Conservation (phyloP, 2,113 vertebrate species). For the Amazona vittata region DNA sequence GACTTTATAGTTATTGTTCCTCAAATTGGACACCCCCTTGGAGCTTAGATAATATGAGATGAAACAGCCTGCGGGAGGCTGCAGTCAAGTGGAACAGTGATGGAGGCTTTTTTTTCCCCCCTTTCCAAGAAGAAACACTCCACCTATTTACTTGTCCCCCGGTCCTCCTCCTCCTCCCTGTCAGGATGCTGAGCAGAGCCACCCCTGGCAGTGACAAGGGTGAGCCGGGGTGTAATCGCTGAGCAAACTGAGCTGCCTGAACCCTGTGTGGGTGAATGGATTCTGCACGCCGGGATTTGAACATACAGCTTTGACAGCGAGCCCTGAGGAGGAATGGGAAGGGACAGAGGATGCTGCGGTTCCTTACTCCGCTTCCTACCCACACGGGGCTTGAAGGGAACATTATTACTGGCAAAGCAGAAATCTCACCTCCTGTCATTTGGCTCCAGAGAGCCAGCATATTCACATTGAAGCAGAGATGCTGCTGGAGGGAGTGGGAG, state of each 20-base stretch:
- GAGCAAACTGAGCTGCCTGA: neutral
- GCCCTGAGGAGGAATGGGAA: neutral
- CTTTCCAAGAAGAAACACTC: neutral
- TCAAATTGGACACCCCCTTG: slow-evolving; percentile 68
- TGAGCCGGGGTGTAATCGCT: neutral
- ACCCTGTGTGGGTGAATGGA: accelerated
- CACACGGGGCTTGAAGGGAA: neutral
- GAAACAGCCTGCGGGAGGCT: slow-evolving; percentile 62
- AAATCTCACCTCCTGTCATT: slow-evolving; percentile 16
- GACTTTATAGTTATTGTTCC: slow-evolving; percentile 70
- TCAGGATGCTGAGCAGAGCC: neutral
- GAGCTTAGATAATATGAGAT: slow-evolving; percentile 66
- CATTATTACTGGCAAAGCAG: neutral
- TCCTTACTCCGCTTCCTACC: neutral
- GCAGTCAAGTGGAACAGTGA: slow-evolving; percentile 40
- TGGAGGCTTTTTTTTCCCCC: neutral
- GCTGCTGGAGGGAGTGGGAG: neutral
- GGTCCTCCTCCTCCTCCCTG: neutral
- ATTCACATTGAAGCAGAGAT: neutral
- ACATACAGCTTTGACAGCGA: neutral
- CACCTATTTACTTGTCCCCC: neutral
- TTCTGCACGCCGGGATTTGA: neutral
- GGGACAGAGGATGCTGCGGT: neutral
- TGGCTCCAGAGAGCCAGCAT: neutral
- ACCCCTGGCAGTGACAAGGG: neutral